Base-by-base conservation (phyloP, 2,797 vertebrate species). In the Macropus fuliginosus region DNA sequence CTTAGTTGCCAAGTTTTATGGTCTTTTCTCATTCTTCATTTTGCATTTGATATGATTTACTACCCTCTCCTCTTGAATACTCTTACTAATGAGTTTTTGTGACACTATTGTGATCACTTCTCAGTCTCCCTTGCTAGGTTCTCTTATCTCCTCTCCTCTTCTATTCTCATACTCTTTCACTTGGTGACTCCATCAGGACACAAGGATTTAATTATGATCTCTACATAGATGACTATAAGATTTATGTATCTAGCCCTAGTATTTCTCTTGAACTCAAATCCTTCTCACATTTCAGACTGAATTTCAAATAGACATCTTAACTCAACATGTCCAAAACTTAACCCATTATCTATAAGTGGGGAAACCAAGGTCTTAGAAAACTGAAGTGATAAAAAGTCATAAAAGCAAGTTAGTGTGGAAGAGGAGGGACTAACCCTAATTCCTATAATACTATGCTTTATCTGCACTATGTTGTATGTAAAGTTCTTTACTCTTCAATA, bases 51-150 rank as follows among this genome's bases (percentile, higher is more conserved):
- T 31, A 12, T 16, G 13, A 34, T 66, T 34, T n/a, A 66, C 31
- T n/a, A 66, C 14, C 34, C 59, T 62, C 31, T 66, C 4, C 59
- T n/a, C 59, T 5, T 66, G 59, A 5, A 12, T 27, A 46, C 18
- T 57, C 10, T 8, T 93, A 91, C 93, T 59, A 66, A 66, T 66
- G 34, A 66, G 34, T 90, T 94, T 93, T 81, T 87, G 94, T 93
- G 50, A 93, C 93, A 66, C 89, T 55, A 74, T 91, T 97, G 18
- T 89, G 57, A 95, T 59, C n/a, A 29, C 29, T 52, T 0, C 6
- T 52, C 52, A 52, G 52, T 52, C 52, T 34, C 13, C 91, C 91
- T 91, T 94, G 94, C 66, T 91, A 91, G 28, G 16, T 74, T 57
- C 9, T 57, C 56, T 56, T 27, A 27, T 56, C 21, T 57, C 56